A percentile compares a stretch with the other conserved stretches of the same genome.
Evolutionary conservation across 2,113 vertebrate species (phyloP).

Genomic region (Taxidea taxus): DNA sequence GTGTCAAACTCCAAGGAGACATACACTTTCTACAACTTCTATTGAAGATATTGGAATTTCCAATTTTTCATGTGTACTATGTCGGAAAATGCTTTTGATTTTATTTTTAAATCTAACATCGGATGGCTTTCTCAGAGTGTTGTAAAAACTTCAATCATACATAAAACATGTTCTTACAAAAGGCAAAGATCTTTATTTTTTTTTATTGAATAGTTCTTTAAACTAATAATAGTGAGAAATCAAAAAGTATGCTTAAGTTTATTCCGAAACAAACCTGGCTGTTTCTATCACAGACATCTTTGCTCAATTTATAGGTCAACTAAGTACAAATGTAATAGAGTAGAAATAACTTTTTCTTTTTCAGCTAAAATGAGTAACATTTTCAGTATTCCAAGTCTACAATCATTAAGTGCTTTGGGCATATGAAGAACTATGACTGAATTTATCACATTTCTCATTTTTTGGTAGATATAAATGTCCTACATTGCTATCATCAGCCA

Average conservation of each 20-base stretch:
- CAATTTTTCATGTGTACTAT: conserved; percentile 86
- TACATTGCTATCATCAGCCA: no score
- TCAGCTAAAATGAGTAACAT: not conserved
- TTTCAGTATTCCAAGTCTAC: not conserved
- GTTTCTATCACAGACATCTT: not conserved
- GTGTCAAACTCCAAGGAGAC: conserved; percentile 82
- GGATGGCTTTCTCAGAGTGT: conserved; percentile 86
- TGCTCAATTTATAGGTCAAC: not conserved
- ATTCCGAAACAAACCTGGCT: not conserved
- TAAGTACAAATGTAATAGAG: not conserved
- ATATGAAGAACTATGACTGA: not conserved
- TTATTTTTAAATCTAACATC: conserved; percentile 88
- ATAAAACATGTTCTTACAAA: conserved; percentile 87
- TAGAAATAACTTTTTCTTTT: not conserved
- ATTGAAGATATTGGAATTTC: conserved; percentile 80
- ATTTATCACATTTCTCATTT: not conserved
- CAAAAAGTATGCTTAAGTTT: not conserved
- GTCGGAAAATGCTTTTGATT: conserved; percentile 86
- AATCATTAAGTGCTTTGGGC: not conserved
- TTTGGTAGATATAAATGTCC: not conserved
- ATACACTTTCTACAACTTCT: conserved; percentile 85
- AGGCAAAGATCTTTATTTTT: conserved; percentile 81
- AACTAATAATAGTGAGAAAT: not conserved
- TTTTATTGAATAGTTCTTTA: conserved; percentile 73
- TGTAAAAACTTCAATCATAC: conserved; percentile 87